These are phyloP conservation scores for Oncopodura yosiiana DNA, from an alignment of 1,140 invertebrate species.

Conservation along the genomic window DNA sequence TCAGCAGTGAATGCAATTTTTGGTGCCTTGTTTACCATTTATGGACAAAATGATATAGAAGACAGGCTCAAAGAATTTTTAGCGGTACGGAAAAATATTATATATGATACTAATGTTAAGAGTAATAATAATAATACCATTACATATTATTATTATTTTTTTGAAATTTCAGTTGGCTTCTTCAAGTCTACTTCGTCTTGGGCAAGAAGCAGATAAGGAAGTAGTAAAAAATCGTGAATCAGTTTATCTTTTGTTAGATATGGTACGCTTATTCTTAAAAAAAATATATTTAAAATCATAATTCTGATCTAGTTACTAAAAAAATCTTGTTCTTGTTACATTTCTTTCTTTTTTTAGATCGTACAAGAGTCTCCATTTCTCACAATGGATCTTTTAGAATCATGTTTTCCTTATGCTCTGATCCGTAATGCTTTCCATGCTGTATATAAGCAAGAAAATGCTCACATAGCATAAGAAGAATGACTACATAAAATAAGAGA, in stretches of 20 bases:
- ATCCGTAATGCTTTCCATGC: constrained; percentile 93
- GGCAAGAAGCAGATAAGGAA: constrained; percentile 92
- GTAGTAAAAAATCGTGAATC: constrained; percentile 87
- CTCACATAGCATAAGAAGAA: constrained; percentile 10
- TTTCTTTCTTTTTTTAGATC: constrained; percentile 51
- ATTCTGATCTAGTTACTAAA: neutral
- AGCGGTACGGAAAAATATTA: constrained; percentile 50
- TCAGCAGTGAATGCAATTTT: constrained; percentile 94
- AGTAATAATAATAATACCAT: neutral
- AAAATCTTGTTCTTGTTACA: neutral
- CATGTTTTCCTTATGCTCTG: constrained; percentile 93
- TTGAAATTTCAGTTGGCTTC: constrained; percentile 62
- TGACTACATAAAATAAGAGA: neutral
- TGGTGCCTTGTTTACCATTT: constrained; percentile 89
- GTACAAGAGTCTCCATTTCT: constrained; percentile 95
- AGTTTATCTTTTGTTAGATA: constrained; percentile 86
- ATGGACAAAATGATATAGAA: constrained; percentile 88
- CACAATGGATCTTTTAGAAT: constrained; percentile 95
- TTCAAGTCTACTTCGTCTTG: constrained; percentile 82
- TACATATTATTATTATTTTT: neutral
- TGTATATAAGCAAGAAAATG: constrained; percentile 78
- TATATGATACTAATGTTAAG: neutral
- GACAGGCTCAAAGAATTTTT: constrained; percentile 97
- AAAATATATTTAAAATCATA: neutral
- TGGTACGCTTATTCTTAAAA: constrained; percentile 40